phyloP scores from a whole-genome alignment of 2,888 invertebrate species.

The Deroplatys truncata region DNA sequence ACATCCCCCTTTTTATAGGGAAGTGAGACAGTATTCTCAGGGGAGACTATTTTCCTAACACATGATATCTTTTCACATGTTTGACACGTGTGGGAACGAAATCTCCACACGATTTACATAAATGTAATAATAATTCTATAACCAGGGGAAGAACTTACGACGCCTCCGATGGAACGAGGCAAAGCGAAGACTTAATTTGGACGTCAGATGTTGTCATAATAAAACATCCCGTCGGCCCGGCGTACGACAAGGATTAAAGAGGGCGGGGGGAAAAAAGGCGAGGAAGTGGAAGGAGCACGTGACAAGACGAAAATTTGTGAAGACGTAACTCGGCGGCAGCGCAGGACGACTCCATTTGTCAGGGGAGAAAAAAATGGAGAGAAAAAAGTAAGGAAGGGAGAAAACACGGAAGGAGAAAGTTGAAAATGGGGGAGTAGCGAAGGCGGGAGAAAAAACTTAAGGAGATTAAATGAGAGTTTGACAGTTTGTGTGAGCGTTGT shows the following conservation, averaged over 20 bases:
- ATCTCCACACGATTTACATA: not conserved
- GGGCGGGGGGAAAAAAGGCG: not conserved
- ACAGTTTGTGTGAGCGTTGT: not conserved
- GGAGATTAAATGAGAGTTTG: not conserved
- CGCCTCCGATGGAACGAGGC: not conserved
- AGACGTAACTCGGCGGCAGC: not conserved
- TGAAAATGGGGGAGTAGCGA: not conserved
- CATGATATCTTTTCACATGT: not conserved
- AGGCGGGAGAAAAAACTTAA: not conserved
- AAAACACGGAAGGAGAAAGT: not conserved
- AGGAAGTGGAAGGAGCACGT: not conserved
- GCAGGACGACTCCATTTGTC: not conserved
- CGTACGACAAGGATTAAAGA: not conserved
- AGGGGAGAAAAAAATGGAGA: not conserved
- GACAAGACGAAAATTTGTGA: not conserved
- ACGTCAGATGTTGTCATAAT: constrained; percentile 15
- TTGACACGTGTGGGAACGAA: not conserved
- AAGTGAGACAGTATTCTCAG: not conserved
- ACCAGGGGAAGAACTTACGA: not conserved
- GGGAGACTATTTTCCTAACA: not conserved
- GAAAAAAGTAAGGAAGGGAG: not conserved
- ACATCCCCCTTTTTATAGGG: not conserved
- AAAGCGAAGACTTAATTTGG: constrained; percentile 2
- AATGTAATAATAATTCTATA: not conserved
- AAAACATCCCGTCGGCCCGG: not conserved